Evolutionary conservation across 2,797 vertebrate genomes (phyloP).

Genomic region (Gouania willdenowi): DNA sequence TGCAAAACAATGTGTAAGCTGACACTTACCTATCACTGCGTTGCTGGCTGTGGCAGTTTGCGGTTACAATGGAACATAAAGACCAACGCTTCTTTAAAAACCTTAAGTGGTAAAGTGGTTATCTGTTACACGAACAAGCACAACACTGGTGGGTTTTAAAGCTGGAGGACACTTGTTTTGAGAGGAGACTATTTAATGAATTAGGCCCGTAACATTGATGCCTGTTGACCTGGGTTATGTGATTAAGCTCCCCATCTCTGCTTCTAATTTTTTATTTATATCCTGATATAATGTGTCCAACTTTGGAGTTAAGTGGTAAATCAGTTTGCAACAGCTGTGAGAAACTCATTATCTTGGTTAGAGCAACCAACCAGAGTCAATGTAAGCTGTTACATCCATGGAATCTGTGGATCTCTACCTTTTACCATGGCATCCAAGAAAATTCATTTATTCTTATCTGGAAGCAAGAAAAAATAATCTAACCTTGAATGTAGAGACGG

Average conservation of each 20-base stretch:
- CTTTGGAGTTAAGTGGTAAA: slow-evolving; percentile 13
- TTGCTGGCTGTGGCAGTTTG: too few relatives aligned
- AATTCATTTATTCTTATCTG: slow-evolving; percentile 4
- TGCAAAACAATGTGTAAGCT: too few relatives aligned
- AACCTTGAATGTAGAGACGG: background rate
- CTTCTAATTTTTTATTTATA: slow-evolving; percentile 44
- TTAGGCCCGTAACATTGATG: slow-evolving; percentile 16
- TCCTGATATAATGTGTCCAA: slow-evolving; percentile 25
- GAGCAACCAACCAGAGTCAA: slow-evolving; percentile 12
- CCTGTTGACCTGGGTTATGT: slow-evolving; percentile 28
- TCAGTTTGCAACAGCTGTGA: slow-evolving; percentile 17
- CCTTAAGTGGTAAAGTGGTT: slow-evolving; percentile 21
- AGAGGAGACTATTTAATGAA: slow-evolving; percentile 48
- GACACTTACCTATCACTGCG: too few relatives aligned
- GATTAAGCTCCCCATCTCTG: slow-evolving; percentile 39
- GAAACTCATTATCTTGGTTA: slow-evolving; percentile 32
- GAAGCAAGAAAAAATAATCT: background rate
- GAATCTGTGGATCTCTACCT: slow-evolving; percentile 10
- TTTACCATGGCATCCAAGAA: slow-evolving; percentile 5
- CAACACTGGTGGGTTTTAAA: slow-evolving; percentile 22
- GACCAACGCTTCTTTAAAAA: too few relatives aligned
- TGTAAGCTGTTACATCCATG: background rate
- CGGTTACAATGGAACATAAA: too few relatives aligned
- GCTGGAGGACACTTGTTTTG: slow-evolving; percentile 5
- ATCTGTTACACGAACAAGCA: slow-evolving; percentile 28